Evolutionary conservation across 2,113 vertebrate genomes (phyloP), one percentile per base, ranked within the genome.

Genomic region (Lagopus leucura): DNA sequence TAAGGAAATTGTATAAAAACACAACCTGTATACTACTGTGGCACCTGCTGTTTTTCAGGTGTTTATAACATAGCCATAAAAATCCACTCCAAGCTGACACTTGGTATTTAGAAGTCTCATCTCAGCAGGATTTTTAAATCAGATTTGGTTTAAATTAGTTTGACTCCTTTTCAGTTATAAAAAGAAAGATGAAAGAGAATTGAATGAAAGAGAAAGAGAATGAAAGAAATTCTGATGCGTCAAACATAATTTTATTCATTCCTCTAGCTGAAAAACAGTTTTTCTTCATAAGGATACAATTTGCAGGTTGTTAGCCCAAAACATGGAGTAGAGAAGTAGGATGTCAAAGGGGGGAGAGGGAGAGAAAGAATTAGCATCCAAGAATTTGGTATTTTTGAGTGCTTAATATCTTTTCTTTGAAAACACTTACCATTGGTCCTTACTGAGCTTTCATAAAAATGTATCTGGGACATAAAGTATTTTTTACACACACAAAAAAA

Each of bases 51-150:
- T 80, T 92, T 91, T 94, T 96, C 89, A 97, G 95, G 95, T 97
- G 92, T 97, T 97, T 96, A 96, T 96, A 94, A 91, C 78, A 77
- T 80, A 77, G 64, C 71, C 69, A 93, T 97, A 97, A 97, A 97
- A 96, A 91, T 93, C 92, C 77, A 93, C 94, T 94, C 58, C n/a
- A 66, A 57, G 82, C 82, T 96, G 72, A 94, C 96, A 89, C 93
- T 79, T 90, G 82, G 90, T 96, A 94, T 97, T 97, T 96, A 94
- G 85, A 96, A 97, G 48, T 96, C 71, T 97, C 80, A 64, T 61
- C 67, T 72, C 84, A 95, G 92, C 80, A 96, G 82, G 87, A 95
- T 92, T 93, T 95, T 88, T 24, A 83, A 95, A 92, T 92, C 95
- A 93, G 86, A 92, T 91, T 92, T 96, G 25, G 60, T 87, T 96